Evolutionary conservation across 1,140 invertebrate species (phyloP).

Genomic region (Palaemon carinicauda): DNA sequence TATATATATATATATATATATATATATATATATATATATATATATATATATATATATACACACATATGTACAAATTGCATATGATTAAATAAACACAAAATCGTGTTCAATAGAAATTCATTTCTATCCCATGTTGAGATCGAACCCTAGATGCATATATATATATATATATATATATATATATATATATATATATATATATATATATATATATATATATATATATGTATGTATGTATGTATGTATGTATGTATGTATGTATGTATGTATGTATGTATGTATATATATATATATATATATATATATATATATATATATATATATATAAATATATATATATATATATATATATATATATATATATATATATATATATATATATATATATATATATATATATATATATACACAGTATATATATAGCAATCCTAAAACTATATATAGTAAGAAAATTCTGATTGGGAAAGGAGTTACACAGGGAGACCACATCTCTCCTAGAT

Average conservation of each 20-base stretch:
- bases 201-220: background rate
- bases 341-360: background rate
- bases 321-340: background rate
- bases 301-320: background rate
- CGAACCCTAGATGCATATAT: background rate
- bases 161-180: background rate
- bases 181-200: background rate
- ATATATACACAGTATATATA: too few species aligned
- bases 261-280: background rate
- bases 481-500: too few species aligned
- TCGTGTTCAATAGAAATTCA: too few species aligned
- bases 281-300: conserved; percentile 2
- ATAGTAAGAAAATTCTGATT: too few species aligned
- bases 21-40: conserved; percentile 1
- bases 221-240: background rate
- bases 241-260: background rate
- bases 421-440: too few species aligned
- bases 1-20: background rate
- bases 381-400: background rate
- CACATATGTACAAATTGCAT: background rate
- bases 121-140: too few species aligned
- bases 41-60: background rate
- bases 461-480: too few species aligned
- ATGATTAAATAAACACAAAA: background rate
- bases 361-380: background rate